Evolutionary conservation across 2,888 invertebrate species (phyloP), one percentile per base, ranked within the genome.

Genomic region (Spilarctia lutea): DNA sequence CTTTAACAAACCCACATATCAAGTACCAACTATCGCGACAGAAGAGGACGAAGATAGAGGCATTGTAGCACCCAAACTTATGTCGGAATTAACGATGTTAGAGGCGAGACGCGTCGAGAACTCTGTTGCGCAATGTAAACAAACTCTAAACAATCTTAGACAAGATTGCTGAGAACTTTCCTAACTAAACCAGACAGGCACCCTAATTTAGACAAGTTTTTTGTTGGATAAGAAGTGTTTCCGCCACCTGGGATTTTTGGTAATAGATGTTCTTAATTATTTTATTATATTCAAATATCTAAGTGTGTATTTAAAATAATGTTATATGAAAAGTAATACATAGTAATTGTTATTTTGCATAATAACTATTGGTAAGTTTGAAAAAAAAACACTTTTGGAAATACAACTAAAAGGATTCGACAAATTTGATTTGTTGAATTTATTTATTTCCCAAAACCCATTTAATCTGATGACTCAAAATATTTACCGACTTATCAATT

Each of bases 141-240:
- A 84, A 78, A 82, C 76, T 80, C 78, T 74, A 68, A 79, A 84
- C 85, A 85, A 83, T 82, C 77, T 83, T 73, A 81, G 75, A 76
- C 76, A 74, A 85, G 80, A 79, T 80, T 80, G 74, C 72, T 76
- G 67, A 18, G 42, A 79, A 85, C 80, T 81, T 76, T 65, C 68
- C 6, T 73, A 84, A 84, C 83, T 80, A 78, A 80, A 85, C 79
- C 72, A 79, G 79, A 79, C 80, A 79, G 68, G 75, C 52, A 74
- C 75, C 74, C 67, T 77, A 70, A 74, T 74, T 77, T 72, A 30
- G 52, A 20, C n/a, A 72, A 74, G 65, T 70, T 73, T 73, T 76
- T 72, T 65, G 39, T 60, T 56, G 42, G 68, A 30, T 65, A 39
- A 63, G 48, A 69, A 69, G 27, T 27, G 63, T 71, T 39, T 56